Base-by-base conservation (phyloP, 2,113 vertebrate species). In the Scytalopus superciliaris region DNA sequence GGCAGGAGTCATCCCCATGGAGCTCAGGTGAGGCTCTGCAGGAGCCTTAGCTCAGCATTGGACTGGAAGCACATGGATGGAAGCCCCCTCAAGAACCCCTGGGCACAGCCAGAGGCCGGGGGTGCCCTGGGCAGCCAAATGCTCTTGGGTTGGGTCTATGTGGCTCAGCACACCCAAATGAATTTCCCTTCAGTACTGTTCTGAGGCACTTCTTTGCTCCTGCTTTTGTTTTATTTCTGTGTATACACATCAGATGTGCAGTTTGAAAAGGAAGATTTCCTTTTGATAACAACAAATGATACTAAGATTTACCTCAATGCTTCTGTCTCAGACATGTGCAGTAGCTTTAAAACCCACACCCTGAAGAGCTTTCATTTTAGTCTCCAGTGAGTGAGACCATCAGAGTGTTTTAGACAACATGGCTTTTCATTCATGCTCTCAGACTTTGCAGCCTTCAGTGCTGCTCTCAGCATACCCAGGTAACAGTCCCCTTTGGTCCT, bases 261-360 rank as follows among this genome's bases (percentile, higher is more conserved):
- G 18, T 62, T 57, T 73, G 66, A 45, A 67, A 87, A 83, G 28
- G 8, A 78, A 74, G 9, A 16, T 44, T 68, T 68, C 53, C 28
- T 39, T 60, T 60, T 60, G 24, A 8, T 39, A 60, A 27, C 35
- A 39, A 27, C 35, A 60, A 39, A 10, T 55, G 53, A 50, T 40
- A 24, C 27, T 44, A 49, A 59, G 76, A 56, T 16, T 16, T 81
- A 44, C 10, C 28, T 75, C 44, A 27, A 4, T 25, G 17, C 35
- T 49, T n/a, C 35, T 44, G 19, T 40, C 27, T 83, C 45, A 39
- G 50, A 33, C 3, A 1, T 0, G 0, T 42, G 45, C 52, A 50
- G 11, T n/a, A 55, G 44, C 67, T 53, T 60, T 81, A 44, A 70
- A 50, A 39, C 9, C 45, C 52, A 69, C 7, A 18, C 18, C 21